Percentiles rank a stretch among this genome's conserved stretches.
phyloP scores from a whole-genome alignment of 2,113 vertebrate species.

The Pseudois nayaur region DNA sequence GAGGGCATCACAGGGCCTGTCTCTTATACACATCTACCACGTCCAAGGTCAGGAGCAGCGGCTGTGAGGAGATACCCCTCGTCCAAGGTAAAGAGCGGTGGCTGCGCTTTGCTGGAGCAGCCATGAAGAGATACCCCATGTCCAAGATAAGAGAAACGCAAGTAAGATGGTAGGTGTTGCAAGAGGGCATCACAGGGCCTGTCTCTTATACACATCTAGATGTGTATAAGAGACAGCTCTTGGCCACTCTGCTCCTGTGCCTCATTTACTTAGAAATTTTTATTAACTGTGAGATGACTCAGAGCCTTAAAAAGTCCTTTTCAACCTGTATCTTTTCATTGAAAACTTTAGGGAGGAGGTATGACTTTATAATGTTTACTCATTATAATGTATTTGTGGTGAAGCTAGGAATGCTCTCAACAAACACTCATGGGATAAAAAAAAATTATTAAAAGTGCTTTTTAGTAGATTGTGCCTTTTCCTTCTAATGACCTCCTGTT shows the following conservation, averaged over 20 bases:
- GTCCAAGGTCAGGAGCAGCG: too few relatives aligned
- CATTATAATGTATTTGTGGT: background rate
- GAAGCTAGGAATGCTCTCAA: background rate
- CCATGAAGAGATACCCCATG: too few relatives aligned
- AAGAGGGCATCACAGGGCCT: too few relatives aligned
- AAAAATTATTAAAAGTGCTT: background rate
- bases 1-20: too few relatives aligned
- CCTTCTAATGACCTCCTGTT: background rate
- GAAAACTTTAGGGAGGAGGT: background rate
- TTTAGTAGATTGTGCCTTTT: background rate
- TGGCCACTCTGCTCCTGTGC: accelerated
- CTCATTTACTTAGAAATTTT: background rate
- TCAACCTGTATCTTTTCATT: background rate
- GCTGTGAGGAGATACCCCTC: too few relatives aligned
- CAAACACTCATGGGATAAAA: background rate
- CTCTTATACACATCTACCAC: too few relatives aligned
- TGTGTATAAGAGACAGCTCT: too few relatives aligned
- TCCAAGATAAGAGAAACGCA: too few relatives aligned
- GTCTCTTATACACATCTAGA: too few relatives aligned
- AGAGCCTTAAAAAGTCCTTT: background rate
- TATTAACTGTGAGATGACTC: background rate
- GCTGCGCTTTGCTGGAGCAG: too few relatives aligned
- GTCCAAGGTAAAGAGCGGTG: too few relatives aligned
- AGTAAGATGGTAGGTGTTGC: too few relatives aligned
- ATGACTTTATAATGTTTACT: background rate